These are phyloP conservation scores for Neomonachus schauinslandi DNA, from an alignment of 2,113 vertebrate species.

Conservation along the genomic window DNA sequence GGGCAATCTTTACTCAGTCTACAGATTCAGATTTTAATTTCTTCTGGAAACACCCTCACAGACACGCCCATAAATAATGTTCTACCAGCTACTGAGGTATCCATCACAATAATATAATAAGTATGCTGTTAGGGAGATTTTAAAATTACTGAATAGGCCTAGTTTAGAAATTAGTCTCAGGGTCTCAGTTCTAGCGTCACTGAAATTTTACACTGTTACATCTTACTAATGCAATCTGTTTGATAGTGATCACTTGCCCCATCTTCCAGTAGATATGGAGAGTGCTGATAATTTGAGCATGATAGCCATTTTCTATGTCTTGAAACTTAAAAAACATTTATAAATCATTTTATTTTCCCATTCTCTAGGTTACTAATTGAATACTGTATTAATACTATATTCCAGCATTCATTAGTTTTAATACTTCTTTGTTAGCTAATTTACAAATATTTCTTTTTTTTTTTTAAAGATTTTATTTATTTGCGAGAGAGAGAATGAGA, in stretches of 20 bases:
- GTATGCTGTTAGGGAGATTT: not conserved
- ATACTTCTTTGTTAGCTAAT: not conserved
- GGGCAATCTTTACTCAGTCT: not conserved
- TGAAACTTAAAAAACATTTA: not conserved
- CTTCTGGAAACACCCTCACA: not conserved
- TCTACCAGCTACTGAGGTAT: not conserved
- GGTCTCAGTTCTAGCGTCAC: not conserved
- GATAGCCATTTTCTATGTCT: not conserved
- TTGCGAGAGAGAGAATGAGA: too few relatives aligned
- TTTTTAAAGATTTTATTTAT: too few relatives aligned
- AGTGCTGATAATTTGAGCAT: not conserved
- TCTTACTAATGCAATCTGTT: not conserved
- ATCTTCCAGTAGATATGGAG: not conserved
- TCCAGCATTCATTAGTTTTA: not conserved
- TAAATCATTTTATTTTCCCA: not conserved
- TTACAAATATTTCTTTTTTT: not conserved
- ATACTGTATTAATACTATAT: not conserved
- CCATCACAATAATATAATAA: not conserved
- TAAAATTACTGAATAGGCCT: not conserved
- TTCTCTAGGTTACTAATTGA: not conserved
- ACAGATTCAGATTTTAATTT: not conserved
- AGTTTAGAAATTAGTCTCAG: not conserved
- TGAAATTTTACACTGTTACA: not conserved
- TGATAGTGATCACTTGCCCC: not conserved
- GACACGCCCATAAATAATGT: not conserved